These are phyloP conservation scores for Archips xylosteana DNA, from an alignment of 2,888 invertebrate species.

Conservation along the genomic window DNA sequence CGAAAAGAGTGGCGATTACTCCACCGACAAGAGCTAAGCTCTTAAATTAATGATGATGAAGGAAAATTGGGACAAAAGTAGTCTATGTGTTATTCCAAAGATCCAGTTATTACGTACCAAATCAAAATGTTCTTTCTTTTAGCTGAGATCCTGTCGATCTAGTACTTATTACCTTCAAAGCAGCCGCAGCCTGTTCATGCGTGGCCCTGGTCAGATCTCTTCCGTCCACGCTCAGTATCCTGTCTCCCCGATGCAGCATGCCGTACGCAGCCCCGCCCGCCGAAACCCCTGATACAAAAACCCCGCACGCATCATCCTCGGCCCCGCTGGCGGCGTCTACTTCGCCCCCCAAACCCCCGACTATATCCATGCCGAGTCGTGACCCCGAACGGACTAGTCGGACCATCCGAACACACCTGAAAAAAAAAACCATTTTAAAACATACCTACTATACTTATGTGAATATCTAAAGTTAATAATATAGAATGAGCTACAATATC, in stretches of 20 bases:
- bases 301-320: conserved; percentile 78
- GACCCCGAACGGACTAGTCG: conserved; percentile 79
- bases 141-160: too few species aligned
- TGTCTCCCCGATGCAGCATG: conserved; percentile 88
- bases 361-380: conserved; percentile 82
- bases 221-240: conserved; percentile 91
- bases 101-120: too few species aligned
- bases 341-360: conserved; percentile 79
- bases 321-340: conserved; percentile 59
- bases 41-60: too few species aligned
- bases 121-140: too few species aligned
- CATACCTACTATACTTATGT: too few species aligned
- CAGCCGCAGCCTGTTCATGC: conserved; percentile 92
- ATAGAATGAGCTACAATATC: too few species aligned
- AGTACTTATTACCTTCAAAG: conserved; percentile 73
- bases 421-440: not conserved
- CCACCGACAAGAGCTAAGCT: too few species aligned
- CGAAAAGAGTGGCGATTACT: too few species aligned
- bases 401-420: conserved; percentile 80
- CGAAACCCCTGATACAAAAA: conserved; percentile 80
- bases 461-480: too few species aligned
- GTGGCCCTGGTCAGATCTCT: conserved; percentile 90
- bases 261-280: conserved; percentile 78
- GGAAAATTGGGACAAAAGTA: too few species aligned
- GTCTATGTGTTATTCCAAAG: too few species aligned